These are phyloP conservation scores for Dicerorhinus sumatrensis DNA, from an alignment of 2,113 vertebrate genomes.

Conservation along the genomic window DNA sequence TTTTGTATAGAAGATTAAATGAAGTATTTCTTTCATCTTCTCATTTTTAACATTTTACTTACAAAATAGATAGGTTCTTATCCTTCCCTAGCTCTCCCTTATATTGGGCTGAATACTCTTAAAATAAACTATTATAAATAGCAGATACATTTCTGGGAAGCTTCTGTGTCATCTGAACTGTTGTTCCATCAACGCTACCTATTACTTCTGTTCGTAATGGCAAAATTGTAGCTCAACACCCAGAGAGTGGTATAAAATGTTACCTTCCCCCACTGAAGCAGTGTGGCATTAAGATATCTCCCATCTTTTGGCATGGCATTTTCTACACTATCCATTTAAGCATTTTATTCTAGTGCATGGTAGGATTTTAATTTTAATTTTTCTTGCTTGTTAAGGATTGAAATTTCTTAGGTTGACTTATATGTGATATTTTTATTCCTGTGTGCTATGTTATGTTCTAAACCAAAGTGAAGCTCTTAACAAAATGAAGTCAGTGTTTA, in stretches of 20 bases:
- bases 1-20: background rate
- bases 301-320: slow-evolving; percentile 39
- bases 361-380: slow-evolving; percentile 34
- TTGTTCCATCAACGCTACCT: background rate
- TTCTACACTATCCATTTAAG: slow-evolving; percentile 38
- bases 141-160: slow-evolving; percentile 68
- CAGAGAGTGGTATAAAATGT: slow-evolving; percentile 21
- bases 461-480: background rate
- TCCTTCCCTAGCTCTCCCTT: slow-evolving; percentile 50
- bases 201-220: slow-evolving; percentile 55
- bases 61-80: slow-evolving; percentile 32
- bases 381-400: background rate
- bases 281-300: slow-evolving; percentile 17
- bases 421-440: slow-evolving; percentile 34
- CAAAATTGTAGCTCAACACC: slow-evolving; percentile 59
- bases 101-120: slow-evolving; percentile 29
- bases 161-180: slow-evolving; percentile 69
- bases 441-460: background rate
- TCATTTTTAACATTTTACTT: slow-evolving; percentile 59
- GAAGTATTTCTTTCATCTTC: slow-evolving; percentile 66
- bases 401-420: slow-evolving; percentile 50
- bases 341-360: background rate
- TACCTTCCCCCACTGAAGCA: background rate
- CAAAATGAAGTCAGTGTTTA: background rate
- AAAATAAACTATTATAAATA: slow-evolving; percentile 55